Conservation (phyloP, 1,140 invertebrate species). For the Carposina sasakii region DNA sequence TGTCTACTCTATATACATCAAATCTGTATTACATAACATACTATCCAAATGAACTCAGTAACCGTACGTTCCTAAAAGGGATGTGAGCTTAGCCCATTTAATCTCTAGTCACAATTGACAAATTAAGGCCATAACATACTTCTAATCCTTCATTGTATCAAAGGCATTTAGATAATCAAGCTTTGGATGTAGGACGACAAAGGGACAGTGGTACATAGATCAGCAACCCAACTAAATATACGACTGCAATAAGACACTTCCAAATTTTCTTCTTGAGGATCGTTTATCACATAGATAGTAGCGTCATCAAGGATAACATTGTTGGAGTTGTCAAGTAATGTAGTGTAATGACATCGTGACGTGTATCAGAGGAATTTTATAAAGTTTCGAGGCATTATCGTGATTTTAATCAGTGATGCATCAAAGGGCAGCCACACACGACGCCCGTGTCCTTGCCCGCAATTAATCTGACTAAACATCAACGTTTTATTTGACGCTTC, state of each 20-base stretch:
- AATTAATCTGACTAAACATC: slow-evolving; percentile 38
- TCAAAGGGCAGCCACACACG: slow-evolving; percentile 57
- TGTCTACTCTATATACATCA: no score
- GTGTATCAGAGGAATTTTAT: slow-evolving; percentile 49
- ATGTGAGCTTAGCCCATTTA: slow-evolving; percentile 21
- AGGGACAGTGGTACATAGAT: no score
- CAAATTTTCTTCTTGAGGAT: no score
- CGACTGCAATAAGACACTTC: no score
- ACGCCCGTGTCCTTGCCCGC: slow-evolving; percentile 38
- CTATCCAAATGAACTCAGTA: slow-evolving; percentile 30
- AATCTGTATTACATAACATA: no score
- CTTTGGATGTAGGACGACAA: slow-evolving; percentile 31
- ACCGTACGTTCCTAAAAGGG: slow-evolving; percentile 5
- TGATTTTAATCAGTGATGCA: slow-evolving; percentile 51
- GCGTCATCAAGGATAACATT: no score
- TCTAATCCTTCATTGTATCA: slow-evolving; percentile 33
- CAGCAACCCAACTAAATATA: no score
- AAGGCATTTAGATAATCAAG: slow-evolving; percentile 51
- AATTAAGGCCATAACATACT: slow-evolving; percentile 33
- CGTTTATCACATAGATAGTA: no score
- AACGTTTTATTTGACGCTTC: slow-evolving; percentile 12
- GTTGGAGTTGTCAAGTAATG: no score
- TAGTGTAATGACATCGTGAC: slow-evolving; percentile 59
- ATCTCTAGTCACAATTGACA: slow-evolving; percentile 35
- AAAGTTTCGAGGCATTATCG: slow-evolving; percentile 55